Evolutionary conservation across 2,797 vertebrate species (phyloP), one percentile per base, ranked within the genome.

Genomic region (Calcarius lapponicus): DNA sequence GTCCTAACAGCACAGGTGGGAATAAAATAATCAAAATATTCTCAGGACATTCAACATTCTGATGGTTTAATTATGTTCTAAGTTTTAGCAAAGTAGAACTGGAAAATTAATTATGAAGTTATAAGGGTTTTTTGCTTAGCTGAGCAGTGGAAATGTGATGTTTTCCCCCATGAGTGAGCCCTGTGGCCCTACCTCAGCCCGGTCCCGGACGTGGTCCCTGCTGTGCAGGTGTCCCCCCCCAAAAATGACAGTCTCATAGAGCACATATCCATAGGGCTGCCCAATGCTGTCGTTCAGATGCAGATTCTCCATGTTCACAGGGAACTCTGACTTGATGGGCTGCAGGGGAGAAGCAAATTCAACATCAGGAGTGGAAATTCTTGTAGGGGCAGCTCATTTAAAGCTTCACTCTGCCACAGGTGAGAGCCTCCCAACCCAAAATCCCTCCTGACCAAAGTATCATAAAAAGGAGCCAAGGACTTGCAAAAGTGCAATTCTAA

Each of bases 291-390:
- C 96, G 20, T 99, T 99, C 13, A 98, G 92, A 0, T 98, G 98
- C 42, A 99, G 97, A 31, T 98, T 99, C 97, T 99, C 99, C 99
- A 99, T 99, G 96, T 98, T 99, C 34, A 99, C 54, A 4, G 99
- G 98, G 12, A 87, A 82, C 26, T 96, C 91, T 3, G 98, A 99
- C 86, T 96, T 98, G 64, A 99, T 76, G 14, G 99, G 98, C 99
- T 99, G 74, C n/a, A 66, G 12, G 51, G 61, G 31, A 93, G 34
- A 83, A 83, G 69, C 10, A 61, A 48, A 34, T 1, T 9, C 4
- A 61, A 32, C 0, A 0, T 67, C 48, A 25, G 3, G 65, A 22
- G 0, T 8, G 28, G 20, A 61, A 64, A 58, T 28, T 24, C 53
- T 16, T 12, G 20, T 0, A n/a, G 15, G 20, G 17, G 66, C 58